Evolutionary conservation across 2,797 vertebrate genomes (phyloP), one percentile per base, ranked within the genome.

Genomic region (Halcyon badia): DNA sequence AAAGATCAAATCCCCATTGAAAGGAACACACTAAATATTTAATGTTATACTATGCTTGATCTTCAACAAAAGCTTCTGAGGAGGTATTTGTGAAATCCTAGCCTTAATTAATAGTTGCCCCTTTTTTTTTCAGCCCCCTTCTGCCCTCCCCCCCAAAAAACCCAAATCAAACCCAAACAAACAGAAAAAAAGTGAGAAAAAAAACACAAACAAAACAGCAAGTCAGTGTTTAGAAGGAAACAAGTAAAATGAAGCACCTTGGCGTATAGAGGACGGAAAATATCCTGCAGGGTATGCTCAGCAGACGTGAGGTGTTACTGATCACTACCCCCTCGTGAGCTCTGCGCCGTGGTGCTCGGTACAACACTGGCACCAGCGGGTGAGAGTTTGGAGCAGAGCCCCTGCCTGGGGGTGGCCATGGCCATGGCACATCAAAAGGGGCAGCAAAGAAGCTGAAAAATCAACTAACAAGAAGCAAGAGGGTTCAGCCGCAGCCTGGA

Each of bases 1-100:
- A 95, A 96, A 95, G 80, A 92, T 42, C 66, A 91, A 95, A 95
- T 95, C 85, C 89, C 85, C 91, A 91, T 64, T 94, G 93, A 90
- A 85, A 93, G 28, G 44, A 64, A 64, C 48, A 35, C 20, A 14
- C 9, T 93, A 89, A 95, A 95, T 93, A 95, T 95, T 97, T 94
- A 89, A 91, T 82, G 66, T 68, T 90, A 60, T 49, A 79, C 57
- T 92, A 79, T 12, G 57, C 35, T 94, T 76, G 79, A 82, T 91
- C 89, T 90, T 88, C 33, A 69, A 46, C 61, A 79, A 57, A 95
- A 90, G 54, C 44, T 33, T 93, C 68, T 3, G 3, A 88, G 77
- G 86, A 89, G 31, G 79, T 88, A 76, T 84, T 79, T 89, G 51
- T 72, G 58, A 93, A 94, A 95, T 73, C 70, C 15, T 56, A 84